Evolutionary conservation across 2,888 invertebrate species (phyloP).

Genomic region (Tetrapedia diversipes): DNA sequence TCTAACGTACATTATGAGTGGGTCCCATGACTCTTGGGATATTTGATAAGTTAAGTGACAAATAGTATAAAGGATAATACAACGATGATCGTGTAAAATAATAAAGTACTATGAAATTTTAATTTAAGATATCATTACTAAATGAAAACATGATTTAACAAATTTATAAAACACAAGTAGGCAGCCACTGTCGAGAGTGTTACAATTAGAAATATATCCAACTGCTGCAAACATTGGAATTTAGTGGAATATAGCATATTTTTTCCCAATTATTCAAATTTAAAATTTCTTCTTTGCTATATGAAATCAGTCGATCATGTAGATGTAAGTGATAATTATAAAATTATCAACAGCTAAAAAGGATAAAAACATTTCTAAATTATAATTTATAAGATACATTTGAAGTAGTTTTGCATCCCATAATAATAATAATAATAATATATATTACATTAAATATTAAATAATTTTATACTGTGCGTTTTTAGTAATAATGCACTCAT

Average conservation of each 20-base stretch:
- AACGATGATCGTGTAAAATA: constrained; percentile 64
- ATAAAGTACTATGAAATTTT: constrained; percentile 72
- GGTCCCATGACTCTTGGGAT: constrained; percentile 69
- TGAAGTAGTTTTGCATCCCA: constrained; percentile 48
- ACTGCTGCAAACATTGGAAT: constrained; percentile 42
- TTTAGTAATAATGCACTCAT: constrained; percentile 51
- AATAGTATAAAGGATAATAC: constrained; percentile 58
- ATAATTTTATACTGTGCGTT: constrained; percentile 52
- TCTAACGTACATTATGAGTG: constrained; percentile 60
- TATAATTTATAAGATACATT: constrained; percentile 34
- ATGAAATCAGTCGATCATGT: constrained; percentile 21
- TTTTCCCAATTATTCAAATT: constrained; percentile 26
- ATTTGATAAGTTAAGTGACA: constrained; percentile 64
- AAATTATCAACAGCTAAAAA: constrained; percentile 39
- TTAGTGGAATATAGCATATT: constrained; percentile 66
- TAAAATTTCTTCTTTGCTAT: constrained; percentile 2
- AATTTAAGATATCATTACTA: constrained; percentile 72
- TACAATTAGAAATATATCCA: constrained; percentile 62
- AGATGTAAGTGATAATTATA: constrained; percentile 5
- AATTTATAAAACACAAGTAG: constrained; percentile 73
- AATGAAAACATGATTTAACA: constrained; percentile 71
- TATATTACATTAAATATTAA: constrained; percentile 60
- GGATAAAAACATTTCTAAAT: constrained; percentile 31
- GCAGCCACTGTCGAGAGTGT: constrained; percentile 75
- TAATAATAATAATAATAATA: constrained; percentile 33